phyloP scores from a whole-genome alignment of 1,140 invertebrate species.

The Aphelenchoides avenae region DNA sequence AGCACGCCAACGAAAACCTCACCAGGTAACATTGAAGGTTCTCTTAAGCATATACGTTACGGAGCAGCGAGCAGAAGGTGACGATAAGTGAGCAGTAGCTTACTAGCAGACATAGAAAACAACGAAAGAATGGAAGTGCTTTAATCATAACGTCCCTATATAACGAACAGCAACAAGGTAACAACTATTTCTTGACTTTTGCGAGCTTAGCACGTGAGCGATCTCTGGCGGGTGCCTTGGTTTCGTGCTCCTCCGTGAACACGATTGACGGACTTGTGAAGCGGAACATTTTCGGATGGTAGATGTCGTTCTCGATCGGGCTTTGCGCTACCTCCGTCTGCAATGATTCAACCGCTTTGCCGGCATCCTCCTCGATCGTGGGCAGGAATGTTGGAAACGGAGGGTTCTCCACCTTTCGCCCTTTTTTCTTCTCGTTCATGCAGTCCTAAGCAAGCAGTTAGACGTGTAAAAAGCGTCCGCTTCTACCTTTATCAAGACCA shows the following conservation, averaged over 20 bases:
- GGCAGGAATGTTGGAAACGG: slow-evolving; percentile 51
- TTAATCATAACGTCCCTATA: no score
- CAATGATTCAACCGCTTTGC: slow-evolving; percentile 1
- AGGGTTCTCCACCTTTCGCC: slow-evolving; percentile 35
- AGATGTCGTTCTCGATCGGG: slow-evolving; percentile 39
- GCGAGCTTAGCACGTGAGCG: slow-evolving; percentile 49
- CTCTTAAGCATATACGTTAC: no score
- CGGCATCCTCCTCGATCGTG: slow-evolving; percentile 28
- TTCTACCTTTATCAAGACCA: slow-evolving; percentile 20
- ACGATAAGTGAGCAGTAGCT: no score
- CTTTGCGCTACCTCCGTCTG: background rate
- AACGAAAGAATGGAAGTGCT: no score
- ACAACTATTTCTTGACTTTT: slow-evolving; percentile 58
- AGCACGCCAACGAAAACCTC: no score
- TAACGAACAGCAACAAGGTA: no score
- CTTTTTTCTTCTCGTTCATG: slow-evolving; percentile 29
- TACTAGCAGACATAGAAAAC: no score
- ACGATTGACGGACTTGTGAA: slow-evolving; percentile 50
- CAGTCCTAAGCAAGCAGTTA: no score
- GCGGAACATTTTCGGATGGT: slow-evolving; percentile 38
- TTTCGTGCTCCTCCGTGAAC: slow-evolving; percentile 48
- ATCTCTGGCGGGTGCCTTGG: slow-evolving; percentile 40
- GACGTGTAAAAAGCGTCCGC: slow-evolving; percentile 8
- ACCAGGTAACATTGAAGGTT: no score
- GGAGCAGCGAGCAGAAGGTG: no score